Conservation (phyloP, 1,140 invertebrate genomes). For the Eumeta japonica region DNA sequence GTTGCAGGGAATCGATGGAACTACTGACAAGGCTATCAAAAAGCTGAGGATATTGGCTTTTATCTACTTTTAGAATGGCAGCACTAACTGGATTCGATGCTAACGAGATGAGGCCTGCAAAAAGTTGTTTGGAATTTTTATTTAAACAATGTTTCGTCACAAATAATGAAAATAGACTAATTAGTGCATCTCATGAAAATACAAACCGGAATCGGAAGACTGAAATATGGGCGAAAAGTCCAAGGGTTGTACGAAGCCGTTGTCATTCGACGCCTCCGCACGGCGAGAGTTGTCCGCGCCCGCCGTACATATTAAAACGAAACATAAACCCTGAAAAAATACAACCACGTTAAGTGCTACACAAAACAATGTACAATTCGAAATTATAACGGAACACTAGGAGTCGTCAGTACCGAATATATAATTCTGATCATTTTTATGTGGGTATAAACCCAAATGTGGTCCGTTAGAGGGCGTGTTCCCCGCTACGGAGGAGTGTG, state of each 20-base stretch:
- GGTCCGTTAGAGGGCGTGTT: conserved; percentile 18
- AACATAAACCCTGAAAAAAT: too few species aligned
- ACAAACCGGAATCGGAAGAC: conserved; percentile 26
- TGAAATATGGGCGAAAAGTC: conserved; percentile 41
- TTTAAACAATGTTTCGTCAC: conserved; percentile 4
- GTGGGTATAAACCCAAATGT: conserved; percentile 43
- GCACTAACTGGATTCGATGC: conserved; percentile 42
- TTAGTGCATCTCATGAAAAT: conserved; percentile 5
- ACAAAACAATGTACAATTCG: conserved; percentile 6
- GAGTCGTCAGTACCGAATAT: conserved; percentile 47
- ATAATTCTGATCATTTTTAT: conserved; percentile 32
- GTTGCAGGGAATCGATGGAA: conserved; percentile 47
- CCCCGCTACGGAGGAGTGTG: conserved; percentile 25
- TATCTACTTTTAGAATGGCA: conserved; percentile 45
- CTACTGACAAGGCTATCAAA: conserved; percentile 50
- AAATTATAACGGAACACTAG: not conserved
- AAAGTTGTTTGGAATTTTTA: conserved; percentile 16
- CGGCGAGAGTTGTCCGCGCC: conserved; percentile 3
- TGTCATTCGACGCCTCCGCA: conserved; percentile 15
- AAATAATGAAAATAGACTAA: conserved; percentile 9
- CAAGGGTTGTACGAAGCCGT: conserved; percentile 40
- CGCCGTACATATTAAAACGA: too few species aligned
- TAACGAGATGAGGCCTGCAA: conserved; percentile 49
- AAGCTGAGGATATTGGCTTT: conserved; percentile 45
- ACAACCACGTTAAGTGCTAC: too few species aligned